Base-by-base conservation (phyloP, 37 sponge, comb jelly and placozoan species). In the Cladorhizidae sp. region DNA sequence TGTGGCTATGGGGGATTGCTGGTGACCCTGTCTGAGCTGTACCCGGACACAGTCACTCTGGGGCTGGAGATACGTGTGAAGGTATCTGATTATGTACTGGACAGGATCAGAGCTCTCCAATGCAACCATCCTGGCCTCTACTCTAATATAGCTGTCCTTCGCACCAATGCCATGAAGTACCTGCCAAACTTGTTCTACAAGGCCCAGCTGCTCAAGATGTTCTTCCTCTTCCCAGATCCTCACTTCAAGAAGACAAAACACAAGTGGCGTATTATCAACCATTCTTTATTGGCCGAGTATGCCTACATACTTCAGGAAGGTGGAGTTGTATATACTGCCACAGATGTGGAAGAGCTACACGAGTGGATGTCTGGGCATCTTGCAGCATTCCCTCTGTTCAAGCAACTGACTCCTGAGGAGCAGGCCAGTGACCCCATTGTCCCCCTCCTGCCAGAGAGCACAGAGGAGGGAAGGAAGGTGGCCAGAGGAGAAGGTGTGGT, bases 121-220 rank as follows among this genome's bases (percentile, higher is more conserved):
- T 67, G 80, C 64, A 77, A 90, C 23, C 71, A 93, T 32, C 84
- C 88, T 14, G 91, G 80, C 12, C 33, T 45, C 18, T 96, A 96
- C 56, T 33, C 70, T 22, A 98, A 98, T 64, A 89, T 91, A 20
- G 90, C 95, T 35, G 96, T 98, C 25, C 56, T 96, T 21, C 62
- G 99, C 55, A 92, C 94, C 18, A 98, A 98, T 81, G 96, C 99
- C 5, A 98, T 98, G 99, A 98, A 98, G 43, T 96, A 94, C 72
- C 76, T 98, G 33, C 94, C 94, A 32, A 98, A 98, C 79, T 98
- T 76, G 54, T 96, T 98, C 70, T 43, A 79, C 28, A 95, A 98
- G 73, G 97, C 92, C 20, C 94, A 98, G 62, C 86, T 98, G 5
- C 65, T 32, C 57, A 98, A 98, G 80, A 72, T 98, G 72, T 98